Evolutionary conservation across 1,140 invertebrate species (phyloP), one percentile per base, ranked within the genome.

Genomic region (Panonychus citri): DNA sequence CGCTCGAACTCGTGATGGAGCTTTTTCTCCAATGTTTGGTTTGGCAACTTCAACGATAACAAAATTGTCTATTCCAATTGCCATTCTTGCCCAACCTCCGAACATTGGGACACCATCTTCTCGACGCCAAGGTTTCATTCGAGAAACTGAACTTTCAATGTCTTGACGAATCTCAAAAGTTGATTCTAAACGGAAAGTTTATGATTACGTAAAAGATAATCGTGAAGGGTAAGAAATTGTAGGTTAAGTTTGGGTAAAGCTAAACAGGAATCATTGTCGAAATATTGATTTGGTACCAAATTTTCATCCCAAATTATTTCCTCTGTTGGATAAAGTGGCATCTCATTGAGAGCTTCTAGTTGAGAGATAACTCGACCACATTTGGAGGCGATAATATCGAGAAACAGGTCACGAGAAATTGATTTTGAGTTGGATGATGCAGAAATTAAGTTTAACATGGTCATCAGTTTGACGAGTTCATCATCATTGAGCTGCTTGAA

Each of bases 221-320:
- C 95, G 71, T 98, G 91, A 5, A 99, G 70, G 0, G 95, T 98
- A 3, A 99, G 73, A 71, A 98, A 99, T 71, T 99, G 94, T 7
- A 99, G 73, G 73, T 98, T 98, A 1, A 99, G 71, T 70, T 98
- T 99, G 1, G 95, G 93, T 57, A 99, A 71, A 0, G 95, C 93
- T 10, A 99, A 71, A 65, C 85, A 90, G 28, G 82, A 86, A 69
- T 97, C 90, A 1, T 89, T 88, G 53, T 85, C 88, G 70, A 87
- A 96, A 69, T 93, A 95, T 64, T 97, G 91, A 0, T 85, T 87
- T 0, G 95, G 95, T 1, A 99, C 93, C 34, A 98, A 79, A 66
- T 95, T 97, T 68, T 97, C 91, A 71, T 99, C 89, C 95, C 95
- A 99, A 62, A 99, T 94, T 12, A 98, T 82, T 52, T 88, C 80